Evolutionary conservation across 2,113 vertebrate species (phyloP).

Genomic region (Cromileptes altivelis): DNA sequence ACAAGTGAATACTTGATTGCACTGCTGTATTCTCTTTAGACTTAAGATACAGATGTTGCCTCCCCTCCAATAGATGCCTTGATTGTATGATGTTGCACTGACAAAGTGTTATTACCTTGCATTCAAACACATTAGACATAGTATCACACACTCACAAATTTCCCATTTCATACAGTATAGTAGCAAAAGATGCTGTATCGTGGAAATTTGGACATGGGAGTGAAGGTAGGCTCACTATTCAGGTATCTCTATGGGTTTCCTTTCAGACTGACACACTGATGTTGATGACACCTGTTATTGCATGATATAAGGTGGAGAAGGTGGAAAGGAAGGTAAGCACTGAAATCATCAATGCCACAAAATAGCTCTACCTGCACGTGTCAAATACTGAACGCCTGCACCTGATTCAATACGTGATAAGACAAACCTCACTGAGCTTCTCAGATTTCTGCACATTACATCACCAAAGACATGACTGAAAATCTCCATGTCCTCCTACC

Average conservation of each 20-base stretch:
- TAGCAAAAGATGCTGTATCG: neutral
- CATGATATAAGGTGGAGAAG: neutral
- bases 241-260: conserved; percentile 27
- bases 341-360: conserved; percentile 5
- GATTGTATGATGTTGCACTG: conserved; percentile 17
- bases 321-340: neutral
- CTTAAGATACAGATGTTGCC: conserved; percentile 64
- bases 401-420: conserved; percentile 1
- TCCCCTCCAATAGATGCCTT: conserved; percentile 25
- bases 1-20: conserved; percentile 69
- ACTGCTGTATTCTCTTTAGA: conserved; percentile 56
- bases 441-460: neutral
- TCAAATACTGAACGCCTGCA: conserved; percentile 14
- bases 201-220: conserved; percentile 1
- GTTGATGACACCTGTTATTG: conserved; percentile 46
- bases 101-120: conserved; percentile 24
- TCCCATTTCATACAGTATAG: neutral
- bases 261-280: neutral
- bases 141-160: neutral
- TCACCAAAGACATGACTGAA: neutral
- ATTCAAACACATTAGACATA: conserved; percentile 16
- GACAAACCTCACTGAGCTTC: neutral
- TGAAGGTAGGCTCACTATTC: neutral
- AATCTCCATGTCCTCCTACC: neutral
- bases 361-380: conserved; percentile 22